These are phyloP conservation scores for Pristionchus fissidentatus DNA, from an alignment of 2,888 invertebrate genomes.

Conservation along the genomic window DNA sequence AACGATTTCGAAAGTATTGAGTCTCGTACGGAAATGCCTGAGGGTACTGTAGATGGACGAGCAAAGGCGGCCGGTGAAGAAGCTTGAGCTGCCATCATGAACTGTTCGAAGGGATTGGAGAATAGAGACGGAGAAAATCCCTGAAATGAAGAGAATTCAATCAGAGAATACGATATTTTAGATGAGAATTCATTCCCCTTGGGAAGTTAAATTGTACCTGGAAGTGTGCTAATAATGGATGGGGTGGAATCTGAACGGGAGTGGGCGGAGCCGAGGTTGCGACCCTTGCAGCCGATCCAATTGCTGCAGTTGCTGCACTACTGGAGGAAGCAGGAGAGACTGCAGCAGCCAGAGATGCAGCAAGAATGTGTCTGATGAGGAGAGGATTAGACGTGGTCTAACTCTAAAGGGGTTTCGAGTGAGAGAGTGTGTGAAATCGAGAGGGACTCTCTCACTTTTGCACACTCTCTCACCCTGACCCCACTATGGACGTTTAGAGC, in stretches of 20 bases:
- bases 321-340: slow-evolving; percentile 14
- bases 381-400: not conserved
- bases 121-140: not conserved
- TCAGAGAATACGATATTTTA: not conserved
- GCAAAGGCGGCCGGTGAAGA: not conserved
- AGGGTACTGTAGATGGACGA: slow-evolving; percentile 28
- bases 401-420: too few species aligned
- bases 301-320: not conserved
- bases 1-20: not conserved
- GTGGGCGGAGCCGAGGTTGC: slow-evolving; percentile 9
- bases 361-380: slow-evolving; percentile 38
- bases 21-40: not conserved
- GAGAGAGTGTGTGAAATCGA: too few species aligned
- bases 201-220: not conserved
- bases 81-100: slow-evolving; percentile 6
- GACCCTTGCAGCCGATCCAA: not conserved
- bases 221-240: slow-evolving; percentile 32
- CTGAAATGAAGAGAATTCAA: too few species aligned
- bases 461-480: too few species aligned
- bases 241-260: slow-evolving; percentile 23
- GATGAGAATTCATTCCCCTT: not conserved
- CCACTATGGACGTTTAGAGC: too few species aligned
- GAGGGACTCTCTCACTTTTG: too few species aligned
- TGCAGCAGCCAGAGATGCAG: not conserved
- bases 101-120: not conserved